Base-by-base conservation (phyloP, 1,140 invertebrate genomes). In the Octopus sinensis region DNA sequence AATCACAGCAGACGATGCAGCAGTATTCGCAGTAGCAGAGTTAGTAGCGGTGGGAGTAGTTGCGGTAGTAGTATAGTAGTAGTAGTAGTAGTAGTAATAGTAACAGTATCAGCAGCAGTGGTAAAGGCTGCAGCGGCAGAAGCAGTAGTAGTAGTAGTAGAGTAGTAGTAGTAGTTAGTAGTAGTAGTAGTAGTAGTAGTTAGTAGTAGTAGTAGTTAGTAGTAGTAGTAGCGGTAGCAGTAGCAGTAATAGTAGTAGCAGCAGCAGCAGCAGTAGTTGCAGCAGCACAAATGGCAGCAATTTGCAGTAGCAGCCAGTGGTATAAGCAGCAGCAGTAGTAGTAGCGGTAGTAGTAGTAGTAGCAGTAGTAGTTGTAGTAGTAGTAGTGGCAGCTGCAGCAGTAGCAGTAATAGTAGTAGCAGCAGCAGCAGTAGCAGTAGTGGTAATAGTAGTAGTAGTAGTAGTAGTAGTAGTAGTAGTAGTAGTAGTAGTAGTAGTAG, bases 391-490 rank as follows among this genome's bases (percentile, higher is more conserved):
- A n/a, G n/a, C n/a, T n/a, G n/a, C n/a, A n/a, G n/a, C n/a, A n/a
- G n/a, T n/a, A n/a, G n/a, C n/a, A 17, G 43, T 10, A 17, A 77
- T 12, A 77, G 30, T 10, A 12, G 30, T 10, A 77, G 30, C 9
- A 77, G 43, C 9, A 12, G 30, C 9, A 10, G 30, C 9, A 12
- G 30, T 10, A 12, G 30, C 9, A 10, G 30, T 77, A 77, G 76
- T 77, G 43, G 76, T 77, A 77, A 43, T 77, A 77, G 76, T 17
- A 77, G 76, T 77, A 77, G 76, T 77, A 77, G 76, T 77, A 77
- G 76, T 77, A 77, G 76, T 77, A 77, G 76, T 77, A 77, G 76
- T 77, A 77, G 76, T 77, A 77, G 76, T 77, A 77, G 76, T 77
- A 77, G 76, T 77, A 77, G 76, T 77, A 77, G 76, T 77, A 77